These are phyloP conservation scores for Trichacis sp. DNA, from an alignment of 2,888 invertebrate species.

Conservation along the genomic window DNA sequence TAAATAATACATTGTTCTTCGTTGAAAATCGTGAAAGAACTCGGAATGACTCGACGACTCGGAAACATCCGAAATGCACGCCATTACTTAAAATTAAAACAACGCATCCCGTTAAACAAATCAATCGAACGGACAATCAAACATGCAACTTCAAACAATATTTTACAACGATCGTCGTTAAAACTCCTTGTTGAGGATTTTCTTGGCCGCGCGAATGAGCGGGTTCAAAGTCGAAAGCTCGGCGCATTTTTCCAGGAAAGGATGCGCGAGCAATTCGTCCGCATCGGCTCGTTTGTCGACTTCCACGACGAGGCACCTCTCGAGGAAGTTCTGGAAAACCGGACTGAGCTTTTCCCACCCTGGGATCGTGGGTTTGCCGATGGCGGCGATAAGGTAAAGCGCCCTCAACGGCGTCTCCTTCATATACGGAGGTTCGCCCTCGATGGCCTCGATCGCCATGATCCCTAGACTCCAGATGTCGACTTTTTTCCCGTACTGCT, in stretches of 20 bases:
- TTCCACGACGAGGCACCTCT: conserved; percentile 89
- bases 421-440: conserved; percentile 97
- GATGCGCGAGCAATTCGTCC: conserved; percentile 81
- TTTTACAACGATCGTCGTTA: background rate
- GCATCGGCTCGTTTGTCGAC: conserved; percentile 84
- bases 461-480: conserved; percentile 98
- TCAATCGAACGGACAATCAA: too few relatives aligned
- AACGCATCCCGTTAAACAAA: too few relatives aligned
- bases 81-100: too few relatives aligned
- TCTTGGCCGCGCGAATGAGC: conserved; percentile 91
- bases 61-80: too few relatives aligned
- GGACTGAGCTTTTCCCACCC: conserved; percentile 84
- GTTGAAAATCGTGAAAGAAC: too few relatives aligned
- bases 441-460: conserved; percentile 98
- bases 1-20: too few relatives aligned
- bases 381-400: conserved; percentile 94
- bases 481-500: conserved; percentile 93
- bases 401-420: conserved; percentile 93
- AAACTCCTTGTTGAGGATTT: conserved; percentile 77
- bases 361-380: conserved; percentile 92
- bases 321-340: conserved; percentile 84
- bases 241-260: conserved; percentile 84
- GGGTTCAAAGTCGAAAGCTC: conserved; percentile 86
- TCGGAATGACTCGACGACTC: too few relatives aligned
- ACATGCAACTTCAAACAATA: too few relatives aligned